A percentile compares a stretch with the other conserved stretches of the same genome.
Conservation (phyloP, 2,797 vertebrate genomes). For the Alca torda region DNA sequence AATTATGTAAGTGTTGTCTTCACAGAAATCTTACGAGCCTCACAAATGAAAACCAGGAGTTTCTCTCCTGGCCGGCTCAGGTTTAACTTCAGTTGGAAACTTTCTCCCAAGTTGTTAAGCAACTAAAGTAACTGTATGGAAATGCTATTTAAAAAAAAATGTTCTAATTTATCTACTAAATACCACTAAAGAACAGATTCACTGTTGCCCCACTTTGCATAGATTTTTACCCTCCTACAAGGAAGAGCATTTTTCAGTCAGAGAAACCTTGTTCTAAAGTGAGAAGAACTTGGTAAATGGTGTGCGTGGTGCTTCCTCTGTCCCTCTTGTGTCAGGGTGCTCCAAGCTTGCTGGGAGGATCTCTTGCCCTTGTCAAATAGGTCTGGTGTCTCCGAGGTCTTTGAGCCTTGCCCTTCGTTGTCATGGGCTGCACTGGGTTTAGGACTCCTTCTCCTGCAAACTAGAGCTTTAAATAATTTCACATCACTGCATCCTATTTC, state of each 20-base stretch:
- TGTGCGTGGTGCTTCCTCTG: neutral
- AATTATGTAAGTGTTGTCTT: neutral
- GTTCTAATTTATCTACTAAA: neutral
- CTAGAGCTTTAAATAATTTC: neutral
- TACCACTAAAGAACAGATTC: neutral
- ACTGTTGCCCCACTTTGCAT: rapidly evolving
- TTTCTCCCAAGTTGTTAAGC: neutral
- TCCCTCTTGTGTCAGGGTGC: neutral
- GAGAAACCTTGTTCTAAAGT: neutral
- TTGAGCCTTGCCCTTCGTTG: neutral
- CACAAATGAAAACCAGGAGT: neutral
- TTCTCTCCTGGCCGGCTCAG: neutral
- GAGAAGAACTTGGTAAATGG: neutral
- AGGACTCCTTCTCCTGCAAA: neutral
- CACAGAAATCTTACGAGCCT: neutral
- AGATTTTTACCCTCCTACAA: neutral
- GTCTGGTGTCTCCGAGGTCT: neutral
- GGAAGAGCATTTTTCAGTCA: neutral
- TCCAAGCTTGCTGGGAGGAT: neutral
- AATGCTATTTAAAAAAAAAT: neutral
- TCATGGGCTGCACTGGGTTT: neutral
- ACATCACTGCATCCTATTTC: neutral
- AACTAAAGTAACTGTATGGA: neutral
- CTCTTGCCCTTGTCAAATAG: neutral
- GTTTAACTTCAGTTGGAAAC: neutral